Evolutionary conservation across 2,888 invertebrate species (phyloP).

Genomic region (Synergus gifuensis): DNA sequence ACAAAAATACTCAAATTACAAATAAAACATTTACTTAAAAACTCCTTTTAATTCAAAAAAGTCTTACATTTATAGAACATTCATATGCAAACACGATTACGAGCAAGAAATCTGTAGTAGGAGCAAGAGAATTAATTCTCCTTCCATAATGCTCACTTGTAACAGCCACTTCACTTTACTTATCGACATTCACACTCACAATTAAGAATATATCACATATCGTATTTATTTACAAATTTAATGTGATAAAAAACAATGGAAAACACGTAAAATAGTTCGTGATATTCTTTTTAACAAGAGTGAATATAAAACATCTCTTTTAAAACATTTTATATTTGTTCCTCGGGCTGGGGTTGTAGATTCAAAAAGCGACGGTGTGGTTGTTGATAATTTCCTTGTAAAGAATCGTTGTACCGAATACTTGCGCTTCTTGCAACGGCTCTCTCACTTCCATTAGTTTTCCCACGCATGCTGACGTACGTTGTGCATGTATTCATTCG

Average conservation of each 20-base stretch:
- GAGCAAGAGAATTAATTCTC: neutral
- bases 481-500: conserved; percentile 83
- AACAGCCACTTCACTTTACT: neutral
- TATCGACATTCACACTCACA: neutral
- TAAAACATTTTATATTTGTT: conserved; percentile 60
- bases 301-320: neutral
- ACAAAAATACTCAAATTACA: no score
- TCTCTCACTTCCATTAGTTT: conserved; percentile 67
- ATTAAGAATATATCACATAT: conserved; percentile 17
- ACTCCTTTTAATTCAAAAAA: neutral
- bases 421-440: conserved; percentile 65
- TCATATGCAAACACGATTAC: conserved; percentile 12
- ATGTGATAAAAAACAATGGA: conserved; percentile 9
- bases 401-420: conserved; percentile 61
- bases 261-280: neutral
- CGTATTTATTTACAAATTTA: conserved; percentile 34
- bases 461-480: conserved; percentile 81
- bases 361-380: conserved; percentile 59
- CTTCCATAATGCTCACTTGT: neutral
- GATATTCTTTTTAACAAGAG: neutral
- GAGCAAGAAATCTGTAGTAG: neutral
- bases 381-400: conserved; percentile 49
- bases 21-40: neutral
- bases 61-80: neutral
- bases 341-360: conserved; percentile 65